Evolutionary conservation across 2,888 invertebrate genomes (phyloP), one percentile per base, ranked within the genome.

Genomic region (Scaeva pyrastri): DNA sequence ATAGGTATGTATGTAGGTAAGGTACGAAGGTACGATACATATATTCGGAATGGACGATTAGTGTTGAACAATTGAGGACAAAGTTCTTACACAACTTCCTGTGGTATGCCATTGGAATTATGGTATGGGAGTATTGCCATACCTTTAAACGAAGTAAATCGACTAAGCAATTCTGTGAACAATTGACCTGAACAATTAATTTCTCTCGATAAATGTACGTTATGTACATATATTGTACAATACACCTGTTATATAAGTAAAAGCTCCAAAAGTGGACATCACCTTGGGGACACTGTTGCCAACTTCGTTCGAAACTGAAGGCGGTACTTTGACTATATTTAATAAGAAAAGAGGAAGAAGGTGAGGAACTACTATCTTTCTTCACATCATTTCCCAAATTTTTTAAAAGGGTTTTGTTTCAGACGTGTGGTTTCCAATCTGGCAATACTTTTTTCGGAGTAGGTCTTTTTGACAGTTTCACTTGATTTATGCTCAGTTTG

Each of bases 1-100:
- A 7, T 31, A 31, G 31, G 31, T 31, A 2, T 31, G 31, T 31
- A 31, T n/a, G n/a, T n/a, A n/a, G n/a, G n/a, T n/a, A n/a, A n/a
- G n/a, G n/a, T n/a, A n/a, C n/a, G 31, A 5, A 43, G n/a, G 41
- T n/a, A 16, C n/a, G n/a, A n/a, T 3, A 16, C 16, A 1, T n/a
- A 55, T 55, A n/a, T n/a, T n/a, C n/a, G 55, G 26, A 2, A 55
- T 56, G 56, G 16, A 31, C 56, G 16, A 56, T 56, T 56, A 56
- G 56, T 16, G 68, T 45, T 16, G 21, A 68, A 76, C 75, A 75
- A 75, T 66, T 36, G 45, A 56, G 66, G 66, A 10, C 48, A 48
- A 48, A 36, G 19, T 48, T 48, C 16, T 48, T 66, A 19, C 31
- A 19, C 16, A 19, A 66, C 16, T 36, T 19, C 19, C 48, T 66